These are phyloP conservation scores for Magallana nippona DNA, from an alignment of 2,888 invertebrate species.

Conservation along the genomic window DNA sequence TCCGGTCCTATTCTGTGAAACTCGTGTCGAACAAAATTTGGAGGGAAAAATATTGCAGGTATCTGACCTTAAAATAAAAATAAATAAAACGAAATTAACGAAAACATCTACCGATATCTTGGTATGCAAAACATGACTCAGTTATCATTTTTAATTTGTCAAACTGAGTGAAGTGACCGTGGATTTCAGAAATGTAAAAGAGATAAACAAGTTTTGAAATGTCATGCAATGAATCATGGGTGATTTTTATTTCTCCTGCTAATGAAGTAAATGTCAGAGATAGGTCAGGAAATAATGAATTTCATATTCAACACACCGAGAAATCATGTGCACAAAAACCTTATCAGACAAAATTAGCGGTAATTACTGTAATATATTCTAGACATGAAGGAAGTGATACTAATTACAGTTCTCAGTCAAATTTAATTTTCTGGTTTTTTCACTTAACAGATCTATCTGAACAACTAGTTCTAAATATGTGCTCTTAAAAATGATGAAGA, in stretches of 20 bases:
- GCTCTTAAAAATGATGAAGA: too few species aligned
- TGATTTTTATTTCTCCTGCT: neutral
- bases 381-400: neutral
- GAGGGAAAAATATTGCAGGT: slow-evolving; percentile 6
- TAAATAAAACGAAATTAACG: too few species aligned
- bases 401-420: neutral
- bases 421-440: too few species aligned
- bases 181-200: neutral
- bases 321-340: neutral
- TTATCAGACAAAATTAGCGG: neutral
- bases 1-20: neutral
- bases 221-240: neutral
- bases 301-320: neutral
- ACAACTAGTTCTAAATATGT: too few species aligned
- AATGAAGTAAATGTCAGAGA: neutral
- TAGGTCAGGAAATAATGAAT: neutral
- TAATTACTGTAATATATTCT: neutral
- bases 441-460: too few species aligned
- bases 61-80: neutral
- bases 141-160: too few species aligned
- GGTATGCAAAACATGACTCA: too few species aligned
- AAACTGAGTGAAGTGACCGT: too few species aligned
- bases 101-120: too few species aligned
- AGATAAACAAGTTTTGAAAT: neutral
- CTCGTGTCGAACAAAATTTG: neutral